Conservation (phyloP, 2,888 invertebrate genomes). For the Cheiracanthium punctorium region DNA sequence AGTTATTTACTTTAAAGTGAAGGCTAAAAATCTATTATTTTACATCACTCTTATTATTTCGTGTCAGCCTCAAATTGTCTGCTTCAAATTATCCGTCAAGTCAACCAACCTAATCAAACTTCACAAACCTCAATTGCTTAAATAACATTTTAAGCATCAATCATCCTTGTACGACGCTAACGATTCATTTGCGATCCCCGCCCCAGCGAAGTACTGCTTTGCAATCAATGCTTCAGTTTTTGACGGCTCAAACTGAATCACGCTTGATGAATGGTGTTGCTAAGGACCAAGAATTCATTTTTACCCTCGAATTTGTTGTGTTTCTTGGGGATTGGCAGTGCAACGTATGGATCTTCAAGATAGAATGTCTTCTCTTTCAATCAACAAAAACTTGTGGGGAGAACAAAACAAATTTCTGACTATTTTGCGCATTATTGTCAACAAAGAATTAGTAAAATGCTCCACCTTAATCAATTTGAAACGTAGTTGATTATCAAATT, state of each 20-base stretch:
- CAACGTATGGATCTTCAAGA: background rate
- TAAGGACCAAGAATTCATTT: constrained; percentile 23
- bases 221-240: constrained; percentile 49
- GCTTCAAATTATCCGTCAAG: background rate
- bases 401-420: no score
- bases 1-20: no score
- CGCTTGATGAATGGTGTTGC: constrained; percentile 38
- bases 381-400: background rate
- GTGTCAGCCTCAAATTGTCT: background rate
- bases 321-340: background rate
- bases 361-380: background rate
- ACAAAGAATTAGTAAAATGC: no score
- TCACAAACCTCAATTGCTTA: constrained; percentile 41
- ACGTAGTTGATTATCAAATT: no score
- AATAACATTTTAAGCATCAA: constrained; percentile 49
- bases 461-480: no score
- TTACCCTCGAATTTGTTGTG: constrained; percentile 16
- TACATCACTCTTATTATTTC: no score
- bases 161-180: constrained; percentile 31
- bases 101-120: constrained; percentile 16
- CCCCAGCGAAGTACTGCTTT: constrained; percentile 33
- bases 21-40: no score
- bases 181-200: constrained; percentile 45
- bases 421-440: no score
- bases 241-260: constrained; percentile 46